phyloP scores from a whole-genome alignment of 2,888 invertebrate species.

The Stenichneumon culpator region DNA sequence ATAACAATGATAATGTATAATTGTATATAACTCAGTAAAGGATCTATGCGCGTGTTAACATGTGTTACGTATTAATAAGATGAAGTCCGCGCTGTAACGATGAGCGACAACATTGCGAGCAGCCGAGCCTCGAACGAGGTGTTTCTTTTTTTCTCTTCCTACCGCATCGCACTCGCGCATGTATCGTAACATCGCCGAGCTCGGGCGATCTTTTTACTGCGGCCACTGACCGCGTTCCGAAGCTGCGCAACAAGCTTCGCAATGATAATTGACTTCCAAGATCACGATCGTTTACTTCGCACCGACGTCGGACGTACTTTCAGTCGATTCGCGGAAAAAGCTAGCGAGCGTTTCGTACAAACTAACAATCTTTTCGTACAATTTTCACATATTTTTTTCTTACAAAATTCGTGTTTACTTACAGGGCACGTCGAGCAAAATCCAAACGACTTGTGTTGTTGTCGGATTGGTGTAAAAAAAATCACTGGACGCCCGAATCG shows the following conservation, averaged over 20 bases:
- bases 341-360: background rate
- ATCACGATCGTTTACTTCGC: slow-evolving; percentile 5
- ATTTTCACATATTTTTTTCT: background rate
- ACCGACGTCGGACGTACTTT: slow-evolving; percentile 2
- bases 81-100: slow-evolving; percentile 16
- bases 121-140: slow-evolving; percentile 1
- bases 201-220: slow-evolving; percentile 17
- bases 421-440: background rate
- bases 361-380: background rate
- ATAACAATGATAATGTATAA: slow-evolving; percentile 33
- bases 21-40: slow-evolving; percentile 52
- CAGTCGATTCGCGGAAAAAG: slow-evolving; percentile 1
- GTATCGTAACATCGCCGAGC: background rate
- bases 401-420: background rate
- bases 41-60: slow-evolving; percentile 15
- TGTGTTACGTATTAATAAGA: slow-evolving; percentile 41
- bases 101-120: slow-evolving; percentile 13
- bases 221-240: slow-evolving; percentile 21
- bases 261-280: slow-evolving; percentile 15
- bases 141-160: slow-evolving; percentile 1
- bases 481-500: slow-evolving; percentile 35
- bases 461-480: slow-evolving; percentile 6
- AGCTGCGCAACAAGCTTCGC: slow-evolving; percentile 1
- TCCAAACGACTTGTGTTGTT: background rate
- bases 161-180: background rate